Evolutionary conservation across 2,888 invertebrate genomes (phyloP).

Genomic region (Epinotia brunnichana): DNA sequence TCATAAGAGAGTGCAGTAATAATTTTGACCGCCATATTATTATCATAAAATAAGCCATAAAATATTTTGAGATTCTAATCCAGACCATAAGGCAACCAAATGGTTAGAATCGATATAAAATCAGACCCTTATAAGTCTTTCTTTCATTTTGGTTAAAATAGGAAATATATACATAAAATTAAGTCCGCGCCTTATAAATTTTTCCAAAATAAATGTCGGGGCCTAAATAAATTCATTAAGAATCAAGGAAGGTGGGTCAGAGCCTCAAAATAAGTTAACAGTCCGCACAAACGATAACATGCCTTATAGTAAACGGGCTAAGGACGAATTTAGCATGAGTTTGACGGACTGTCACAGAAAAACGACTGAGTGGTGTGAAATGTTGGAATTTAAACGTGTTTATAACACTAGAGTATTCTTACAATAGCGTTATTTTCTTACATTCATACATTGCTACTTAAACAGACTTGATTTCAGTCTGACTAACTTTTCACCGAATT

Average conservation of each 20-base stretch:
- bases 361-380: slow-evolving; percentile 12
- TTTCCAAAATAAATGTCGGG: background rate
- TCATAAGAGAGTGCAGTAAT: background rate
- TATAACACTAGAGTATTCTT: background rate
- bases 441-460: background rate
- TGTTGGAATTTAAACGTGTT: background rate
- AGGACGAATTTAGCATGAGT: slow-evolving; percentile 37
- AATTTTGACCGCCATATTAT: slow-evolving; percentile 1
- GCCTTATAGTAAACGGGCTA: slow-evolving; percentile 34
- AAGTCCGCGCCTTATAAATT: background rate
- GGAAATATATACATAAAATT: background rate
- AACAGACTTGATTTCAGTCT: background rate
- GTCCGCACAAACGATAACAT: slow-evolving; percentile 33
- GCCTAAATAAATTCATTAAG: background rate
- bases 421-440: background rate
- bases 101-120: background rate
- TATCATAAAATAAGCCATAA: background rate
- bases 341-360: slow-evolving; percentile 12
- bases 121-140: background rate
- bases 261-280: slow-evolving; percentile 23
- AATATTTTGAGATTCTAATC: slow-evolving; percentile 2
- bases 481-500: background rate
- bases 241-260: slow-evolving; percentile 12
- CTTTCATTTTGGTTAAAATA: background rate
- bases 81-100: background rate